Conservation (phyloP, 2,888 invertebrate genomes). For the Dorcus parallelipipedus region DNA sequence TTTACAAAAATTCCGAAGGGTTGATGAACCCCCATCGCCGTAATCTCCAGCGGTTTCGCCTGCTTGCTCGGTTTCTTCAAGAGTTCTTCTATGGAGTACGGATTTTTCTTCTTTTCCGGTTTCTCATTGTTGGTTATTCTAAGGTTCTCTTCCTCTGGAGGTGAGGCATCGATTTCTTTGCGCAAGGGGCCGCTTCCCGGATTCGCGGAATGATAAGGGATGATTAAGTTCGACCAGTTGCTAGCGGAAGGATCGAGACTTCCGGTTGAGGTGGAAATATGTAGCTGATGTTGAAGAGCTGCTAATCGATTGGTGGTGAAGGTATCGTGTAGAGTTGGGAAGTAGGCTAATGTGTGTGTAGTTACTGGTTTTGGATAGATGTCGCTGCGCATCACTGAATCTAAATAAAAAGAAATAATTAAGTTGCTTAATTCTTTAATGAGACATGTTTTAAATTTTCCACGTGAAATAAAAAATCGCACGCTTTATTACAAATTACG, state of each 20-base stretch:
- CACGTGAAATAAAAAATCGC: background rate
- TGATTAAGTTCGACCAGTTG: slow-evolving; percentile 57
- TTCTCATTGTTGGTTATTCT: slow-evolving; percentile 28
- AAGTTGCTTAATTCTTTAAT: background rate
- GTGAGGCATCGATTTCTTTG: slow-evolving; percentile 18
- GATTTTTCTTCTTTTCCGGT: slow-evolving; percentile 64
- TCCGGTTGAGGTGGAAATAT: slow-evolving; percentile 51
- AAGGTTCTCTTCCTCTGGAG: slow-evolving; percentile 26
- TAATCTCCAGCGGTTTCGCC: slow-evolving; percentile 36
- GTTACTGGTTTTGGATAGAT: slow-evolving; percentile 36
- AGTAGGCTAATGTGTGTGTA: slow-evolving; percentile 32
- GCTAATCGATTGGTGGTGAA: slow-evolving; percentile 51
- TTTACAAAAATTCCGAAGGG: slow-evolving; percentile 28
- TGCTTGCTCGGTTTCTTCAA: slow-evolving; percentile 76
- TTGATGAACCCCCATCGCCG: slow-evolving; percentile 26
- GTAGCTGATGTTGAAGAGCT: slow-evolving; percentile 52
- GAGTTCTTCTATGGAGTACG: slow-evolving; percentile 84
- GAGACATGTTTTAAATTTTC: too few species aligned
- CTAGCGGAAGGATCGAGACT: slow-evolving; percentile 41
- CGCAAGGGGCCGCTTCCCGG: slow-evolving; percentile 30
- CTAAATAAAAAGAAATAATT: slow-evolving; percentile 27
- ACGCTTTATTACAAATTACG: background rate
- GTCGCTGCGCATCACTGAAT: slow-evolving; percentile 36
- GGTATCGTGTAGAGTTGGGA: slow-evolving; percentile 36
- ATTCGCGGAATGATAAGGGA: slow-evolving; percentile 51